Evolutionary conservation across 2,888 invertebrate genomes (phyloP).

Genomic region (Ophraella communa): DNA sequence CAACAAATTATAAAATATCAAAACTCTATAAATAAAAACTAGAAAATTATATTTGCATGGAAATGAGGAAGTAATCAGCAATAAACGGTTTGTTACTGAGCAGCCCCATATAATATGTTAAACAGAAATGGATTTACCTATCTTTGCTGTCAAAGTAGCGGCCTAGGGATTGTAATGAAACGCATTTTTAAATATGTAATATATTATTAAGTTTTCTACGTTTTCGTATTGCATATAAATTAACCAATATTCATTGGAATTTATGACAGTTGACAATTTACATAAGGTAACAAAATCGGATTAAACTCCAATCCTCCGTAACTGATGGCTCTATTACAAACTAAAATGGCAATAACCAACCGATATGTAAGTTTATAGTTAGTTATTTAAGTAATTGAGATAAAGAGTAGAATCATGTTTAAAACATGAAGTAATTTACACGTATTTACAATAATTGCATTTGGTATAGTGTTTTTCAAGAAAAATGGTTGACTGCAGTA

Average conservation of each 20-base stretch:
- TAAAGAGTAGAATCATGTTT: neutral
- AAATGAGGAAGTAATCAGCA: neutral
- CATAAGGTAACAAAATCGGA: constrained; percentile 1
- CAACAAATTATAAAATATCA: too few relatives aligned
- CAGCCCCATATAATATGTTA: neutral
- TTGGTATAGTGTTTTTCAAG: too few relatives aligned
- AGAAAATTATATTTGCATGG: too few relatives aligned
- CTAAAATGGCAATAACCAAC: constrained; percentile 10
- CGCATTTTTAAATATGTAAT: neutral
- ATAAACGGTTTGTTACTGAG: neutral
- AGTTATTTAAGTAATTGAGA: neutral
- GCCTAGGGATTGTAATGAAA: neutral
- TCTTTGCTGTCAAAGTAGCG: neutral
- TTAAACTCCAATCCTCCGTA: constrained; percentile 9
- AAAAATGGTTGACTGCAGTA: too few relatives aligned
- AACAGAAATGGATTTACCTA: neutral
- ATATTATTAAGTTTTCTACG: neutral
- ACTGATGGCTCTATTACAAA: constrained; percentile 13
- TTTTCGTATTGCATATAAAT: constrained; percentile 1
- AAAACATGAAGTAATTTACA: neutral
- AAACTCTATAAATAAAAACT: too few relatives aligned
- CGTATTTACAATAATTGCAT: too few relatives aligned
- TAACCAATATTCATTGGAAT: constrained; percentile 3
- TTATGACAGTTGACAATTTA: constrained; percentile 5
- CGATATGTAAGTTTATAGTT: constrained; percentile 1